Evolutionary conservation across 1,140 invertebrate species (phyloP), one percentile per base, ranked within the genome.

Genomic region (Ceratosolen solmsi): DNA sequence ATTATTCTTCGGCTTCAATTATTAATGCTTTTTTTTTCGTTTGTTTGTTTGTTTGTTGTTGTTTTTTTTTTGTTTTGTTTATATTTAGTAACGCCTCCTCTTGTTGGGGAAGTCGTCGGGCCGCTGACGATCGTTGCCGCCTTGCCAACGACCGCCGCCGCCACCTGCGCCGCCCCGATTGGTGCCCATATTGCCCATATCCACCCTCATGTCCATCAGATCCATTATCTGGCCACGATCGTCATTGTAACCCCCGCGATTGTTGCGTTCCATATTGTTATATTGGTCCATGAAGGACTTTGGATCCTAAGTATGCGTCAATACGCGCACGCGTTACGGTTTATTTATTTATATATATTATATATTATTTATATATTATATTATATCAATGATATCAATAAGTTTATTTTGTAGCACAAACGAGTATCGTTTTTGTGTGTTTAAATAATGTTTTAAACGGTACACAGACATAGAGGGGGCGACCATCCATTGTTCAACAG

Each of bases 31-130:
- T n/a, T n/a, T n/a, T n/a, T n/a, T n/a, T n/a, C n/a, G n/a, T n/a
- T n/a, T n/a, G n/a, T n/a, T n/a, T n/a, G n/a, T n/a, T n/a, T n/a
- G n/a, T n/a, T 70, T n/a, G 8, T 46, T 11, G 11, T 30, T 72
- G 7, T 72, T 51, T 72, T 38, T 9, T 70, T 22, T 46, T 72
- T 51, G 2, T 27, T 49, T 17, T 22, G 27, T 2, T 72, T 25
- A 20, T 7, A 60, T 63, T 88, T 87, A 92, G 84, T 92, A 92
- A 73, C 92, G 92, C 84, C 92, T 89, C 71, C 92, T 87, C 86
- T 92, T 92, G 86, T 91, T 92, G 38, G 92, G 92, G 86, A 90
- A 92, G 86, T 92, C 92, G 56, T 92, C 92, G 41, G 88, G 91
- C 73, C 92, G 90, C 85, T 87, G 89, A 38, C 90, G 86, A 80